Conservation (phyloP, 2,113 vertebrate genomes). For the Corythaixoides concolor region DNA sequence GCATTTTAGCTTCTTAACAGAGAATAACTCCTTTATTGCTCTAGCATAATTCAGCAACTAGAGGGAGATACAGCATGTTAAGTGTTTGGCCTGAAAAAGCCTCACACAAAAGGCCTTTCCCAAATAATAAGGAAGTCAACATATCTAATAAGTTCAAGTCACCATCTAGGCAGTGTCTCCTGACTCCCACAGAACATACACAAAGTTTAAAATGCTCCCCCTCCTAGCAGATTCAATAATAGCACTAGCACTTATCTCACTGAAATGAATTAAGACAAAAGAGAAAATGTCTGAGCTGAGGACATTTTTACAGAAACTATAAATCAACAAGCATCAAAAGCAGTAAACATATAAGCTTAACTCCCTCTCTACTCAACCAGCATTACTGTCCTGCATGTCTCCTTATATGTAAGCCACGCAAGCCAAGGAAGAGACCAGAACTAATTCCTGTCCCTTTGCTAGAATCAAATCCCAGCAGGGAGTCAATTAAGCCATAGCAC, state of each 20-base stretch:
- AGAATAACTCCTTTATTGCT: neutral
- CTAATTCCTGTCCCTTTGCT: neutral
- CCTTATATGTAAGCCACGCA: accelerated
- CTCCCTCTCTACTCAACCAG: neutral
- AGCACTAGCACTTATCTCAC: neutral
- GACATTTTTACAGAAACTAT: neutral
- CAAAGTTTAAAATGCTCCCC: neutral
- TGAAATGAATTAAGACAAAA: neutral
- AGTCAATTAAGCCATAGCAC: neutral
- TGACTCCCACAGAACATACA: accelerated
- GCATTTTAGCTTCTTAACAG: neutral
- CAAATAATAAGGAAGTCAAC: neutral
- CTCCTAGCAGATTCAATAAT: neutral
- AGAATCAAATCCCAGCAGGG: neutral
- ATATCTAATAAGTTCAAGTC: neutral
- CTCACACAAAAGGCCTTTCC: neutral
- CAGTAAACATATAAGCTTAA: neutral
- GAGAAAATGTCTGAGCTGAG: neutral
- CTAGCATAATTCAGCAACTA: neutral
- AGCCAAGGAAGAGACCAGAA: neutral
- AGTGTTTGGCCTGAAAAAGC: neutral
- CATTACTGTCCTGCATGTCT: neutral
- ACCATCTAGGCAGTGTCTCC: neutral
- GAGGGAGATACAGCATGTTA: neutral
- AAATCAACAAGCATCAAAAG: neutral